phyloP scores from a whole-genome alignment of 1,140 invertebrate species.

The Lepidurus apus region DNA sequence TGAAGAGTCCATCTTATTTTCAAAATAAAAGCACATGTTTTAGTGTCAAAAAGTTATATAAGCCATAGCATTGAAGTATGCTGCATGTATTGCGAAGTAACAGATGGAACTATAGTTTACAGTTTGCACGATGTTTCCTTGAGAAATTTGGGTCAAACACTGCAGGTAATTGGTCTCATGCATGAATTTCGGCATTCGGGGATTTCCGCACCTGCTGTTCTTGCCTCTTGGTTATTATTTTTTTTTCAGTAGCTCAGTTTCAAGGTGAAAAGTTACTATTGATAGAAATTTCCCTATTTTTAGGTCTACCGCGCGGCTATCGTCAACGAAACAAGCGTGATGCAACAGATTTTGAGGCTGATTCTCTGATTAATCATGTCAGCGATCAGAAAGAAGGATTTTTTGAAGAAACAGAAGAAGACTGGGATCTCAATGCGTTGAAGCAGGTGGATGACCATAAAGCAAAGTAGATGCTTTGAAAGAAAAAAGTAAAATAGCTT shows the following conservation, averaged over 20 bases:
- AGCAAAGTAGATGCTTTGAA: background rate
- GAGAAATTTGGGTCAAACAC: conserved; percentile 19
- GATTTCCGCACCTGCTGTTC: background rate
- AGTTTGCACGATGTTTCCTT: conserved; percentile 13
- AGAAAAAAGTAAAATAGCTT: background rate
- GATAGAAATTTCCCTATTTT: background rate
- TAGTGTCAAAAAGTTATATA: background rate
- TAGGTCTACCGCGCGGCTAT: background rate
- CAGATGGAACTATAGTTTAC: background rate
- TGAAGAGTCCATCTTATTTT: background rate
- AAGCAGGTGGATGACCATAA: background rate
- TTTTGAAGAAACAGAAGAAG: background rate
- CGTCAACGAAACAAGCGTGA: background rate
- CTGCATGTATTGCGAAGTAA: background rate
- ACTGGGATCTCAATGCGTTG: background rate
- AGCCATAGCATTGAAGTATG: background rate
- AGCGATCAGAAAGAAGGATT: background rate
- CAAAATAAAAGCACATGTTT: background rate
- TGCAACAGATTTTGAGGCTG: background rate
- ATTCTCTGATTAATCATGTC: background rate
- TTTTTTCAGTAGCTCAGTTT: background rate
- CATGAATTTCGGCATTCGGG: background rate
- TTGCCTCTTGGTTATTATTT: too few species aligned
- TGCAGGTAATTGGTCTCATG: background rate
- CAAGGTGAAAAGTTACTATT: background rate